phyloP scores from a whole-genome alignment of 2,797 vertebrate genomes.

The Paguma larvata region DNA sequence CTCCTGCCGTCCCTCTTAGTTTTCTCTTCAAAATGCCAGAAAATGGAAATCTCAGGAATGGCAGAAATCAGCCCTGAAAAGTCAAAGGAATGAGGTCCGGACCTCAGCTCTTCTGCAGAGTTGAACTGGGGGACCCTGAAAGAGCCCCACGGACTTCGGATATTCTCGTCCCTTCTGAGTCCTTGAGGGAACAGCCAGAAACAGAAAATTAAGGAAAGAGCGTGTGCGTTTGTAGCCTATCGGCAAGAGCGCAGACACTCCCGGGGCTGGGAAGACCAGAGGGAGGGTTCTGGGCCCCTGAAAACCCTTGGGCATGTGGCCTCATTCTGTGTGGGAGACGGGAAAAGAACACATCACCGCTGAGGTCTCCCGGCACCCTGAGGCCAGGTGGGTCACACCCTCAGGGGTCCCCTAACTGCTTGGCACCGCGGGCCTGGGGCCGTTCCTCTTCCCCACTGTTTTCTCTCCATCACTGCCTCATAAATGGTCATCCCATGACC shows the following conservation, averaged over 20 bases:
- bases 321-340: not conserved
- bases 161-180: not conserved
- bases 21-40: not conserved
- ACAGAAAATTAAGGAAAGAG: not conserved
- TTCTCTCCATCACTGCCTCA: not conserved
- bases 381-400: not conserved
- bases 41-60: not conserved
- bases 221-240: not conserved
- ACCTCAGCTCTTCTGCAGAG: not conserved
- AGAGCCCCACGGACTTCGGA: not conserved
- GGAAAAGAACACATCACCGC: accelerated
- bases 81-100: not conserved
- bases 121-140: not conserved
- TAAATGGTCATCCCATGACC: not conserved
- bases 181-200: not conserved
- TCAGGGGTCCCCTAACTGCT: not conserved
- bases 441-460: not conserved
- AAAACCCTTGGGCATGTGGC: not conserved
- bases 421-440: not conserved
- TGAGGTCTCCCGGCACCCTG: not conserved
- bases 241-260: not conserved
- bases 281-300: not conserved
- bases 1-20: not conserved
- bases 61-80: not conserved
- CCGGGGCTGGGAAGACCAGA: not conserved